Conservation (phyloP, 2,888 invertebrate species). For the Heliconius erato region DNA sequence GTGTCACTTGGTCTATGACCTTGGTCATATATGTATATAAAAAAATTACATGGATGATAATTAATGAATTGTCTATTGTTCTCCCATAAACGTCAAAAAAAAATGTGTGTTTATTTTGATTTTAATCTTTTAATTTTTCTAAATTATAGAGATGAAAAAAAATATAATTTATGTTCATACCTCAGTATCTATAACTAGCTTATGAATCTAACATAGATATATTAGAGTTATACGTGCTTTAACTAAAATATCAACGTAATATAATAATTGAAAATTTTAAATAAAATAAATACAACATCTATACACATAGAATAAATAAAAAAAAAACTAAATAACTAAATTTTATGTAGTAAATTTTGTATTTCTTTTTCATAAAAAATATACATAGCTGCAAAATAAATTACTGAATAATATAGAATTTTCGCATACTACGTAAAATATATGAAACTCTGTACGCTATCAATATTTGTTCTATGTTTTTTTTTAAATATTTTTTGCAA, state of each 20-base stretch:
- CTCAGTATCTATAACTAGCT: not conserved
- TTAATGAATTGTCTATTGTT: too few species aligned
- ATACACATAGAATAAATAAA: not conserved
- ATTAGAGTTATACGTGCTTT: not conserved
- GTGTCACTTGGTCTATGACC: too few species aligned
- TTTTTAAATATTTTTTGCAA: slow-evolving; percentile 51
- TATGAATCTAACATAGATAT: not conserved
- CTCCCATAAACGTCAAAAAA: too few species aligned
- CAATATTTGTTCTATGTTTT: slow-evolving; percentile 46
- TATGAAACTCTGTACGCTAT: not conserved
- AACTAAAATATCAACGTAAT: not conserved
- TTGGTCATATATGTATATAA: too few species aligned
- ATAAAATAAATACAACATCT: not conserved
- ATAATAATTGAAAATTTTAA: not conserved
- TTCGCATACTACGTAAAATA: not conserved
- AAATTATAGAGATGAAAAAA: not conserved
- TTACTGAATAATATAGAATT: not conserved
- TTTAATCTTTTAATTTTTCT: not conserved
- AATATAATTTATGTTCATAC: not conserved
- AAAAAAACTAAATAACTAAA: not conserved
- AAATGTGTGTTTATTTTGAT: too few species aligned
- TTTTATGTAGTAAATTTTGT: not conserved
- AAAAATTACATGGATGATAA: too few species aligned
- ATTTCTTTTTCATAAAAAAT: not conserved
- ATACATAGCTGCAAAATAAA: not conserved